Evolutionary conservation across 2,888 invertebrate genomes (phyloP).

Genomic region (Halictus ligatus): DNA sequence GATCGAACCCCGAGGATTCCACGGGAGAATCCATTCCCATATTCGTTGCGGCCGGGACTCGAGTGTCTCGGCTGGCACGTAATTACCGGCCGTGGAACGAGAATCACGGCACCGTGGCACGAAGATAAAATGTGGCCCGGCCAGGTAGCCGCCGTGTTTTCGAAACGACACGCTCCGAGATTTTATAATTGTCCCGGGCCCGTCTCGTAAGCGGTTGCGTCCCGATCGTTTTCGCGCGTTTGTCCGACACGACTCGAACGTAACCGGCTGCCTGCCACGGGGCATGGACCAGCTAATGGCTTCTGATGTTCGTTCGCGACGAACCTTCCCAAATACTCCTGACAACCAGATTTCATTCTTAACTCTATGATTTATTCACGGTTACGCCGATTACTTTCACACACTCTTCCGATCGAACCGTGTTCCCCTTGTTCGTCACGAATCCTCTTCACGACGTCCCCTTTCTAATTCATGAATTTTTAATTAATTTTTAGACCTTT

Average conservation of each 20-base stretch:
- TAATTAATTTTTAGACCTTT: too few relatives aligned
- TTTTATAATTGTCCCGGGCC: constrained; percentile 7
- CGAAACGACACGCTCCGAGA: not conserved
- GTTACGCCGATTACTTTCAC: not conserved
- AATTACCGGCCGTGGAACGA: constrained; percentile 42
- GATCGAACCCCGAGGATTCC: constrained; percentile 65
- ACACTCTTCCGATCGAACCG: too few relatives aligned
- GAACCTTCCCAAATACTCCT: not conserved
- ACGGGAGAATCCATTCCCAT: constrained; percentile 56
- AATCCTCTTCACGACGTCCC: too few relatives aligned
- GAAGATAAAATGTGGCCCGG: constrained; percentile 23
- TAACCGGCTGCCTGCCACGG: not conserved
- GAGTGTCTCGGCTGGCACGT: constrained; percentile 45
- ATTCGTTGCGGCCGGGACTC: constrained; percentile 49
- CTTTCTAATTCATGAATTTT: too few relatives aligned
- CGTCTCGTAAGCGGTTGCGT: not conserved
- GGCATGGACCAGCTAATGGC: not conserved
- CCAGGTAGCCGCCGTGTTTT: constrained; percentile 19
- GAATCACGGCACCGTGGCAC: constrained; percentile 30
- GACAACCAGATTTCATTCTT: not conserved
- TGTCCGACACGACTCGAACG: not conserved
- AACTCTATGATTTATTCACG: not conserved
- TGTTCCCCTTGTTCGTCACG: too few relatives aligned
- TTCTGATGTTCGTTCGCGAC: not conserved
- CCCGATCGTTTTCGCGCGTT: not conserved